Evolutionary conservation across 2,113 vertebrate genomes (phyloP).

Genomic region (Cranoglanis bouderius): DNA sequence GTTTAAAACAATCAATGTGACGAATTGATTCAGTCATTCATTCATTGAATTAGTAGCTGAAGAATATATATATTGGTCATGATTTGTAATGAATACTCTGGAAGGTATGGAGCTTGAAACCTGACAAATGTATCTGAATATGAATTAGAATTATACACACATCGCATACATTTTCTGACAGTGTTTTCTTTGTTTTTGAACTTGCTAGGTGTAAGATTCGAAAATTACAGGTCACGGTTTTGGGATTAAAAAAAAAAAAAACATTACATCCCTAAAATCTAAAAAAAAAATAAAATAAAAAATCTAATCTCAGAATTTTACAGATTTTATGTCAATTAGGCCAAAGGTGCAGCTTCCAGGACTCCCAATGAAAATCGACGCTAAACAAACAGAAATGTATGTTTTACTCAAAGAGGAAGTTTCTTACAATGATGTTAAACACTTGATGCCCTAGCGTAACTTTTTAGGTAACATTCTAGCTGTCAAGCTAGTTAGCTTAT

Average conservation of each 20-base stretch:
- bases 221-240: neutral
- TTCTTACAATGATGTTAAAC: neutral
- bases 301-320: neutral
- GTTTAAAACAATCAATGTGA: neutral
- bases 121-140: neutral
- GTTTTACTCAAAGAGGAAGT: neutral
- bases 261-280: no score
- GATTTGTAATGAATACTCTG: neutral
- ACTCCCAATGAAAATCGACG: neutral
- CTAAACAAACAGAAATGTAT: neutral
- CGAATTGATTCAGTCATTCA: neutral
- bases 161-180: neutral
- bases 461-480: neutral
- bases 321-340: neutral
- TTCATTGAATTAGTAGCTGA: neutral
- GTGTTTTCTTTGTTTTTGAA: neutral
- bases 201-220: neutral
- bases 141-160: neutral
- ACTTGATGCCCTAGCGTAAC: neutral
- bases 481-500: neutral
- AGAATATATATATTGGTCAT: neutral
- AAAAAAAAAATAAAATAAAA: neutral
- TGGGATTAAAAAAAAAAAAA: neutral
- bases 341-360: neutral
- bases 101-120: neutral